Conservation (phyloP, 2,113 vertebrate species). For the Corynorhinus townsendii region DNA sequence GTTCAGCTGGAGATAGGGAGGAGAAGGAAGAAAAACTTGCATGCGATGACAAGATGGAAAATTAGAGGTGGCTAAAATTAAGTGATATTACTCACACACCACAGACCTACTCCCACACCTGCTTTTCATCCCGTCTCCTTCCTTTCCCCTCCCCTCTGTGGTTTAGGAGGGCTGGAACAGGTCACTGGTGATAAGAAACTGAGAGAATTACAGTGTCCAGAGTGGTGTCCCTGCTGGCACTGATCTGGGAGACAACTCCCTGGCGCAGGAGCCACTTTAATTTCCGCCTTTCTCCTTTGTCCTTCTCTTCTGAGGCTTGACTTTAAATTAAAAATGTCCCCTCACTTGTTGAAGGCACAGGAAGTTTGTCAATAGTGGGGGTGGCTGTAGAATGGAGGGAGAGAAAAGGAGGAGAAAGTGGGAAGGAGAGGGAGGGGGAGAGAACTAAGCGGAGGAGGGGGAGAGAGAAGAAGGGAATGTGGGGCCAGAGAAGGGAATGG, state of each 20-base stretch:
- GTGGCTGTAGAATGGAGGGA: not conserved
- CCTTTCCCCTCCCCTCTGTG: not conserved
- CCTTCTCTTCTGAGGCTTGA: not conserved
- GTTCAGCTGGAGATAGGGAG: constrained; percentile 28
- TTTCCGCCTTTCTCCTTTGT: not conserved
- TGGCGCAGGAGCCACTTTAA: not conserved
- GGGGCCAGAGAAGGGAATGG: not conserved
- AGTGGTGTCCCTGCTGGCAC: not conserved
- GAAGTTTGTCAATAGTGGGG: not conserved
- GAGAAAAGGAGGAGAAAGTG: not conserved
- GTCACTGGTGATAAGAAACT: not conserved
- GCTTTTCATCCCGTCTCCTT: constrained; percentile 27
- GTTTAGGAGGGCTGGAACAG: not conserved
- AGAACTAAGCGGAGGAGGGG: no score
- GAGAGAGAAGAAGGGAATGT: no score
- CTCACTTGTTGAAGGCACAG: not conserved
- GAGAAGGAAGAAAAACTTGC: not conserved
- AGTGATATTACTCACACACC: constrained; percentile 53
- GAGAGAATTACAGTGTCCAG: not conserved
- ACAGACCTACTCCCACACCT: constrained; percentile 46
- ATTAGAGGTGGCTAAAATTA: constrained; percentile 61
- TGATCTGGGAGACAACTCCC: not conserved
- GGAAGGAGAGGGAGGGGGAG: no score
- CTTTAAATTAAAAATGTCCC: not conserved
- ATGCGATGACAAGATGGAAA: constrained; percentile 27